Base-by-base conservation (phyloP, 37 sponge, comb jelly and placozoan genomes). In the Ianthella basta region DNA sequence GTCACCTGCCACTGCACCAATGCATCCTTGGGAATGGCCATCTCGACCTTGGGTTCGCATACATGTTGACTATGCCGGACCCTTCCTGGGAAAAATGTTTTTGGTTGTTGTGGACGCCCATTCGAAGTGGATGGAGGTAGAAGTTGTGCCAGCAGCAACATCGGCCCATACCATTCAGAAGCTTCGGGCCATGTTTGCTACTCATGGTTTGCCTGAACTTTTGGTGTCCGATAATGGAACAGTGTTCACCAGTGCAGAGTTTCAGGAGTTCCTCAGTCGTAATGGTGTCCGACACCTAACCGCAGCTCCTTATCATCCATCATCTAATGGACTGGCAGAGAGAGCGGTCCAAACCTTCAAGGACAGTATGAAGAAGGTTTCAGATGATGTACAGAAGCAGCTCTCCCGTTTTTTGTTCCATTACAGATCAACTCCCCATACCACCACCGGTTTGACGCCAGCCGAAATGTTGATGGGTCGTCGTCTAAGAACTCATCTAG, bases 401-500 rank as follows among this genome's bases (percentile, higher is more conserved):
- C 55, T 85, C 21, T 14, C 87, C 15, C 36, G 81, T 24, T 85
- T 85, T 54, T 59, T 85, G 1, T 73, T 85, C 55, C 74, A 41
- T 21, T 73, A 77, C 61, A 5, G 86, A 35, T 75, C 13, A 27
- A 85, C 86, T 24, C 61, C 86, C 1, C 77, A 73, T 56, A 77
- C 75, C 19, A 85, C 86, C 20, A 85, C 86, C 3, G 82, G 82
- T 27, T 19, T 33, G 1, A 30, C 34, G 3, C 79, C 86, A 55
- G 75, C 86, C 0, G 79, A 85, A 16, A 10, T 85, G 60, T 30
- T 85, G 78, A 73, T 85, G 86, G 86, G 86, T 3, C 77, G 86
- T 53, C 41, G 57, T 44, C 37, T 77, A 0, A 21, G 79, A 13
- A 56, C 86, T 77, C 61, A 57, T n/a, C 77, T 85, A 27, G 75